Percentiles rank a stretch among this genome's conserved stretches.
Conservation (phyloP, 2,113 vertebrate genomes). For the Poecilia latipinna region DNA sequence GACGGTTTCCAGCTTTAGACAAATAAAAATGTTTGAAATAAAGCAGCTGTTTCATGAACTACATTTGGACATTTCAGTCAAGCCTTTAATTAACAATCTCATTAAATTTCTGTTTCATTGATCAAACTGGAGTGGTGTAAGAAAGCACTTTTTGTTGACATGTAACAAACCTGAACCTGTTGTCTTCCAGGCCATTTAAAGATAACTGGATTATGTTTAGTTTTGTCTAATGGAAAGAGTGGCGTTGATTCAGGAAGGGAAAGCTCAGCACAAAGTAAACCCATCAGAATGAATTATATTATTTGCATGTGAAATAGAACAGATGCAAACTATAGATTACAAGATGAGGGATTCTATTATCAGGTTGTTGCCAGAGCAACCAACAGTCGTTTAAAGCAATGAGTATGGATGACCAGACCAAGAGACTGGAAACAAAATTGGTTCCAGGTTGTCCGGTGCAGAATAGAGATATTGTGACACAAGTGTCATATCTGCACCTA, state of each 20-base stretch:
- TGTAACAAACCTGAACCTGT: neutral
- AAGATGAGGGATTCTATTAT: neutral
- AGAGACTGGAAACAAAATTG: neutral
- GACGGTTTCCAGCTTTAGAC: neutral
- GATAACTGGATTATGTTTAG: neutral
- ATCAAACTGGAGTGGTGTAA: neutral
- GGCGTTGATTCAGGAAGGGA: neutral
- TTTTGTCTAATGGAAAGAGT: neutral
- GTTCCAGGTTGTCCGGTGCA: neutral
- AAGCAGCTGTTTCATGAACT: neutral
- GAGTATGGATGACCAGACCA: neutral
- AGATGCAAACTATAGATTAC: neutral
- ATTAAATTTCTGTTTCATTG: neutral
- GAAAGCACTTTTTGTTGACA: neutral
- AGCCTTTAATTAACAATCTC: neutral
- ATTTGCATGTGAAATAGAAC: neutral
- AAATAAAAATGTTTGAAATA: neutral
- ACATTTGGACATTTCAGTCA: neutral
- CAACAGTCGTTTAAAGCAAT: neutral
- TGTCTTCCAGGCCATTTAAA: neutral
- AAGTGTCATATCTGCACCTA: neutral
- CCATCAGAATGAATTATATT: neutral
- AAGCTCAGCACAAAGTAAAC: neutral
- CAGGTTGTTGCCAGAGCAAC: neutral
- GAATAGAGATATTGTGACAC: neutral